Base-by-base conservation (phyloP, 2,113 vertebrate genomes). In the Dendrocopos noguchii region DNA sequence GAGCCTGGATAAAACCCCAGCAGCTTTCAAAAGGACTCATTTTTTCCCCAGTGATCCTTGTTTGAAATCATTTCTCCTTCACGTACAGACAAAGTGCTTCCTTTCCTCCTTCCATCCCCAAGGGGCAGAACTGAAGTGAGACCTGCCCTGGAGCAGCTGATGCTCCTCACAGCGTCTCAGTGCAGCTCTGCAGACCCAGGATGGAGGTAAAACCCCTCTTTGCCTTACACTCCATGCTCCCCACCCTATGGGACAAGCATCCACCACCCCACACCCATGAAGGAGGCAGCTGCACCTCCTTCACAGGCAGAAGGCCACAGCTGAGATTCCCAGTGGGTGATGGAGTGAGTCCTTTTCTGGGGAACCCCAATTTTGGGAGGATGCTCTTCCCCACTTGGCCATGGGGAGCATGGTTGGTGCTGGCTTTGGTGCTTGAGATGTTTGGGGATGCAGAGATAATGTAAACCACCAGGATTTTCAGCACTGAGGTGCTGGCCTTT, bases 71-170 rank as follows among this genome's bases (percentile, higher is more conserved):
- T 60, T 60, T 47, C n/a, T 31, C 33, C 56, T 27, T 56, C 12
- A 4, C 4, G 1, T 19, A 33, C 0, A 29, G 59, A 7, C 44
- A 17, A 8, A n/a, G 55, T 17, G 13, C 24, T 55, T 39, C 42
- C 55, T 60, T 18, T 29, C 14, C 57, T 60, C 21, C 72, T 31
- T 36, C 36, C 25, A 5, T 9, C 27, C 61, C 22, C 6, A 9
- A 59, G 50, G 50, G n/a, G 25, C 53, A 72, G 55, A 72, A 24
- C 33, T 3, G 27, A 29, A 10, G 57, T 33, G 34, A 52, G 28
- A 36, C 8, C 12, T 2, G 29, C 24, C 28, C 56, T 6, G 31
- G 33, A 10, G 36, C 36, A 10, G 63, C 20, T 14, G 87, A 14
- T 10, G 50, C 39, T 1, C 55, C 55, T 34, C 6, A 8, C 25